Base-by-base conservation (phyloP, 2,797 vertebrate species). In the Chaetophractus vellerosus region DNA sequence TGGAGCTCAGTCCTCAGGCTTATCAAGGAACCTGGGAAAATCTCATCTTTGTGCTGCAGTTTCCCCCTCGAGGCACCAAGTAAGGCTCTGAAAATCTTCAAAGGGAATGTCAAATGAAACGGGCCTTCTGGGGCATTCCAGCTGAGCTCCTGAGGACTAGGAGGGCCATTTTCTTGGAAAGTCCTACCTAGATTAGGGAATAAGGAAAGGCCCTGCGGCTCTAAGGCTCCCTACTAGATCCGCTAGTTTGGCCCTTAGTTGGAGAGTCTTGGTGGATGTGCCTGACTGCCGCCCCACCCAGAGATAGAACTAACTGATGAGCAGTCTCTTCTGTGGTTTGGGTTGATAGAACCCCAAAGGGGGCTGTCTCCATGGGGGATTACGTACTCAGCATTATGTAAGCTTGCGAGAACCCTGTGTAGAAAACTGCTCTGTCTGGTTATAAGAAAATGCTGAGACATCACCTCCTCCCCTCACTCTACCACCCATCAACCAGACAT, bases 401-500 rank as follows among this genome's bases (percentile, higher is more conserved):
- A 82, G 72, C 68, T 69, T 52, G 36, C 33, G 52, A 68, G 94
- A 95, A 63, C 64, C 80, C 93, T n/a, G 36, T 36, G 72, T 66
- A 75, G 88, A 78, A 85, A 92, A 79, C 74, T 33, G 38, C 76
- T 81, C 57, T 8, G 45, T 86, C 63, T 90, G 75, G 69, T 75
- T 85, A 45, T 50, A 75, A 95, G 94, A 71, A 64, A 85, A 85
- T 63, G 82, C 52, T 57, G 36, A 78, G 63, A 8, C 9, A 63
- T 63, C 86, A 28, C 76, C 41, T 61, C 91, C 36, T 74, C 36
- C 63, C n/a, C 38, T 74, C 66, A 66, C 52, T 11, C 45, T 26
- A 10, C 18, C 23, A 75, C 92, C 81, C 85, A 84, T 74, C 92
- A 95, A 84, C 91, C 63, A 96, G 91, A 90, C 72, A 6, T 33